Conservation (phyloP, 2,113 vertebrate genomes). For the Donacobius atricapilla region DNA sequence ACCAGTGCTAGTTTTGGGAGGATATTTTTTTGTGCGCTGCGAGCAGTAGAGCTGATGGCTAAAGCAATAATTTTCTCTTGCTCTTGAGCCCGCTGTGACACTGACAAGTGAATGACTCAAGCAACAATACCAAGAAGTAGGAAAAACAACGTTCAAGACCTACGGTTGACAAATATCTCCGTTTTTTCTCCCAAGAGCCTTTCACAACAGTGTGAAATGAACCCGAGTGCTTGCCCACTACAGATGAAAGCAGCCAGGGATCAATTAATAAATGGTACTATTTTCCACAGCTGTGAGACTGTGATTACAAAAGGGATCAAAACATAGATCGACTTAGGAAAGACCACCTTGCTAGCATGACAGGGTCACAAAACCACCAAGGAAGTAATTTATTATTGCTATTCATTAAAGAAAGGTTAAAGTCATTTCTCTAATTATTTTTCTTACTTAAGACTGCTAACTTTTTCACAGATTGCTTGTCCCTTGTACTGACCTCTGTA, state of each 20-base stretch:
- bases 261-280: slow-evolving; percentile 52
- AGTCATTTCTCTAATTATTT: slow-evolving; percentile 72
- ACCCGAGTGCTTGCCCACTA: background rate
- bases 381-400: slow-evolving; percentile 71
- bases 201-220: slow-evolving; percentile 31
- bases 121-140: slow-evolving; percentile 12
- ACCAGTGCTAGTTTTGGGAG: background rate
- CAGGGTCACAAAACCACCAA: slow-evolving; percentile 60
- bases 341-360: slow-evolving; percentile 53
- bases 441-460: slow-evolving; percentile 56
- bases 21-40: background rate
- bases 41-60: background rate
- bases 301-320: slow-evolving; percentile 55
- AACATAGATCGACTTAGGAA: slow-evolving; percentile 9
- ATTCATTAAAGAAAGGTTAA: slow-evolving; percentile 71
- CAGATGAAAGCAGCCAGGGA: slow-evolving; percentile 18
- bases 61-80: background rate
- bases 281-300: slow-evolving; percentile 25
- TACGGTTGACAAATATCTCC: slow-evolving; percentile 17
- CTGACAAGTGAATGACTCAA: slow-evolving; percentile 18
- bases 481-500: slow-evolving; percentile 65
- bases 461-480: slow-evolving; percentile 67
- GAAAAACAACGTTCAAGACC: background rate
- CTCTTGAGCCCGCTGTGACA: background rate
- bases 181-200: background rate